These are phyloP conservation scores for Carassius auratus DNA, from an alignment of 2,113 vertebrate species.

Conservation along the genomic window DNA sequence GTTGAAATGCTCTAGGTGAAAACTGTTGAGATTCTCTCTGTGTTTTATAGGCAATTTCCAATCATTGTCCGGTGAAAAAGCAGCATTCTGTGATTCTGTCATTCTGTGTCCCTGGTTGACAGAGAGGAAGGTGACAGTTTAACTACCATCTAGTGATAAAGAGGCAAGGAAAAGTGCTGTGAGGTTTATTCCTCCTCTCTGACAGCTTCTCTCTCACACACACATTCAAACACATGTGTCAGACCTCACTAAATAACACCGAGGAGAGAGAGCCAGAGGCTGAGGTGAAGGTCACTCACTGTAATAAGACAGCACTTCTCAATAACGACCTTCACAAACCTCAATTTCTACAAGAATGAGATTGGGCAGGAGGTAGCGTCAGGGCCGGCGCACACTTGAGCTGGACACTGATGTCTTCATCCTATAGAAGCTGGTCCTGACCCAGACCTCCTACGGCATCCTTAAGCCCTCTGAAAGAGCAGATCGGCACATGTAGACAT, in stretches of 20 bases:
- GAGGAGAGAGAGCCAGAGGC: slow-evolving; percentile 24
- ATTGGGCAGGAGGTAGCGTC: not conserved
- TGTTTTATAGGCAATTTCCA: slow-evolving; percentile 13
- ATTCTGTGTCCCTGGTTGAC: slow-evolving; percentile 7
- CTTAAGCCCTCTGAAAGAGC: slow-evolving; percentile 22
- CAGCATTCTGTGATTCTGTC: slow-evolving; percentile 15
- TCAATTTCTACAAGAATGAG: slow-evolving; percentile 59
- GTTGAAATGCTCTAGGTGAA: no score
- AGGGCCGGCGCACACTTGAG: not conserved
- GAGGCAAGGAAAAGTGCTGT: slow-evolving; percentile 34
- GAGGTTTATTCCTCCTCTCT: slow-evolving; percentile 33
- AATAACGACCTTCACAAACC: slow-evolving; percentile 60
- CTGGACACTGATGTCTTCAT: slow-evolving; percentile 37
- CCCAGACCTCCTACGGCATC: slow-evolving; percentile 19
- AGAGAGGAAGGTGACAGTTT: slow-evolving; percentile 30
- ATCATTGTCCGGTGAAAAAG: slow-evolving; percentile 1
- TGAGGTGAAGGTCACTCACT: slow-evolving; percentile 54
- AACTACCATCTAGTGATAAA: slow-evolving; percentile 50
- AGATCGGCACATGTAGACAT: not conserved
- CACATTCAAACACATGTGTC: slow-evolving; percentile 13
- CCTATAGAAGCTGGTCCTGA: not conserved
- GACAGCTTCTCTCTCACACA: not conserved
- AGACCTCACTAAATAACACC: slow-evolving; percentile 53
- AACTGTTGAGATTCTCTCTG: no score
- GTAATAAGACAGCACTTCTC: slow-evolving; percentile 61